These are phyloP conservation scores for Pristiophorus japonicus DNA, from an alignment of 2,113 vertebrate species.

Conservation along the genomic window DNA sequence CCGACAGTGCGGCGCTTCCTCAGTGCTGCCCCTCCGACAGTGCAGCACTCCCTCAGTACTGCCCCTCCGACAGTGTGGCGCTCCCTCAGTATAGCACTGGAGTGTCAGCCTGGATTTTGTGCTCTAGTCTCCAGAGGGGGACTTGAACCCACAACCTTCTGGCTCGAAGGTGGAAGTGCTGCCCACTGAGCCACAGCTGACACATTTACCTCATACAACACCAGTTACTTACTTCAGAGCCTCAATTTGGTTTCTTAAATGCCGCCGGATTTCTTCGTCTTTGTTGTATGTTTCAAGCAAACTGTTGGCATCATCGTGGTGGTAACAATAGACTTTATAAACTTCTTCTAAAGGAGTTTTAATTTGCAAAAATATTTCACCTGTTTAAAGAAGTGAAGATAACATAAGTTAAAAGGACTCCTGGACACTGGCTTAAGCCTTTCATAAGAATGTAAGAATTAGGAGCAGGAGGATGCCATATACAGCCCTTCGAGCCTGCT, in stretches of 20 bases:
- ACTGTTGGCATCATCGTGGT: slow-evolving; percentile 80
- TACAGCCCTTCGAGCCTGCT: too few relatives aligned
- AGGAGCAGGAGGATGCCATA: too few relatives aligned
- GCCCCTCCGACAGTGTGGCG: neutral
- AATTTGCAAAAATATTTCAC: slow-evolving; percentile 83
- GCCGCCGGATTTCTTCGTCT: slow-evolving; percentile 77
- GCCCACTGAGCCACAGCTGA: neutral
- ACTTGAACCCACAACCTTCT: neutral
- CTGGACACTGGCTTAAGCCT: neutral
- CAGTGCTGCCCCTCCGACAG: neutral
- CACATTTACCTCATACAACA: neutral
- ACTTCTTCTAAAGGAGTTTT: slow-evolving; percentile 82
- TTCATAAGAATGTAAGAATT: too few relatives aligned
- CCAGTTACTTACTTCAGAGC: slow-evolving; percentile 74
- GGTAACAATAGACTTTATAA: slow-evolving; percentile 94
- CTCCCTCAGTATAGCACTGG: too few relatives aligned
- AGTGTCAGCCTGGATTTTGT: too few relatives aligned
- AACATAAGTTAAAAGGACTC: neutral
- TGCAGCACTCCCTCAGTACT: neutral
- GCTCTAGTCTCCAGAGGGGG: neutral
- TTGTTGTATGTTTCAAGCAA: slow-evolving; percentile 82
- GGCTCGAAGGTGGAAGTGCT: neutral
- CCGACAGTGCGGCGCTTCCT: neutral
- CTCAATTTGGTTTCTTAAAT: slow-evolving; percentile 73
- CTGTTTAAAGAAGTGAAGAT: slow-evolving; percentile 54